Evolutionary conservation across 2,113 vertebrate species (phyloP), one percentile per base, ranked within the genome.

Genomic region (Morphnarchus princeps): DNA sequence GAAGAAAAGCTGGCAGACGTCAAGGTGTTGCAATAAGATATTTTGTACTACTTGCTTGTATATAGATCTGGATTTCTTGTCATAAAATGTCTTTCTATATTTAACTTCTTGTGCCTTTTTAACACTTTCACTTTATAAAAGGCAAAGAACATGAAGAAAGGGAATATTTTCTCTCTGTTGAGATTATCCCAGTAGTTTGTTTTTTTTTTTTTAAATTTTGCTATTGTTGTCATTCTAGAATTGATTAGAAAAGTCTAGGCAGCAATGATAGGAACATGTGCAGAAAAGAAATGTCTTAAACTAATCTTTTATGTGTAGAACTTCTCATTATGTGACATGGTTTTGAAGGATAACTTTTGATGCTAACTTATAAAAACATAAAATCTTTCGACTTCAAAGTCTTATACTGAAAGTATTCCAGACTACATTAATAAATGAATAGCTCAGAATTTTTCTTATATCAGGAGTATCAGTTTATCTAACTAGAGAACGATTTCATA

Each of bases 1-100:
- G 99, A 99, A 87, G 99, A 99, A 86, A 98, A 98, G 65, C 97
- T 99, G 92, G 99, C 99, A 6, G 99, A 99, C 26, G 99, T 99
- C 90, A 99, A 99, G 99, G 99, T 99, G 96, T 98, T 67, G 18
- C 77, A 88, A 84, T 94, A 95, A 95, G 91, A 93, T 93, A 74
- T 78, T 96, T 97, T 95, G n/a, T 95, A 59, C 67, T 88, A 25
- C 34, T 86, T 85, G 58, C 69, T 97, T 92, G 57, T 87, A 73
- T 95, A 71, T 90, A 85, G 78, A 82, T 85, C 29, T 95, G 50
- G 21, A 72, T 93, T 90, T 89, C 82, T 88, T 80, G 29, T 80
- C 57, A 42, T 62, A 38, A 94, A 94, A 62, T 65, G 6, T 77
- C 21, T 69, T 87, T 81, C 32, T 54, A 6, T 74, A 38, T 76